phyloP scores from a whole-genome alignment of 2,888 invertebrate species.

The Erebia palarica region DNA sequence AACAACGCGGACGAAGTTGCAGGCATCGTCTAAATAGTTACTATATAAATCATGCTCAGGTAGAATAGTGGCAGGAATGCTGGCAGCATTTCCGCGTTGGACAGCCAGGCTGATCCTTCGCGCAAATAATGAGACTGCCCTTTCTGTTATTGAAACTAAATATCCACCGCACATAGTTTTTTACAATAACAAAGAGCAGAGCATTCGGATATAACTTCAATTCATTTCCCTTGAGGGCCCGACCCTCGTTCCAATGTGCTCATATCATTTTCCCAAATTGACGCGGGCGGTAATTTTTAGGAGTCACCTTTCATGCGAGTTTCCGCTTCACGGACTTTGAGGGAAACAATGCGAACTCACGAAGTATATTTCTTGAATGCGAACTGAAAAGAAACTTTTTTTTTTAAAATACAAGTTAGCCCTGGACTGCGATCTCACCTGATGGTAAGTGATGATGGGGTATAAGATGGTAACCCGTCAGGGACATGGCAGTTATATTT shows the following conservation, averaged over 20 bases:
- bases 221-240: constrained; percentile 35
- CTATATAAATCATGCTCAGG: no score
- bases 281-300: constrained; percentile 29
- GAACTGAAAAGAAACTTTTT: background rate
- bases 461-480: no score
- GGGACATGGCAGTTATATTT: no score
- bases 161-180: constrained; percentile 13
- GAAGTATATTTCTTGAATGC: constrained; percentile 12
- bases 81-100: no score
- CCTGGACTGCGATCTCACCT: no score
- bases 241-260: constrained; percentile 33
- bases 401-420: no score
- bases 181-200: constrained; percentile 28
- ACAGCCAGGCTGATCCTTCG: no score
- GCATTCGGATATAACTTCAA: constrained; percentile 26
- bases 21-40: no score
- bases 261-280: constrained; percentile 36
- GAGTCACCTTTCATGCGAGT: constrained; percentile 26
- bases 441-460: no score
- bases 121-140: no score
- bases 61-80: no score
- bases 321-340: constrained; percentile 21
- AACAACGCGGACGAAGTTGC: no score
- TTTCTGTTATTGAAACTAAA: constrained; percentile 8
- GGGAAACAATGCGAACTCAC: constrained; percentile 21